Evolutionary conservation across 1,140 invertebrate species (phyloP).

Genomic region (Rhyzopertha dominica): DNA sequence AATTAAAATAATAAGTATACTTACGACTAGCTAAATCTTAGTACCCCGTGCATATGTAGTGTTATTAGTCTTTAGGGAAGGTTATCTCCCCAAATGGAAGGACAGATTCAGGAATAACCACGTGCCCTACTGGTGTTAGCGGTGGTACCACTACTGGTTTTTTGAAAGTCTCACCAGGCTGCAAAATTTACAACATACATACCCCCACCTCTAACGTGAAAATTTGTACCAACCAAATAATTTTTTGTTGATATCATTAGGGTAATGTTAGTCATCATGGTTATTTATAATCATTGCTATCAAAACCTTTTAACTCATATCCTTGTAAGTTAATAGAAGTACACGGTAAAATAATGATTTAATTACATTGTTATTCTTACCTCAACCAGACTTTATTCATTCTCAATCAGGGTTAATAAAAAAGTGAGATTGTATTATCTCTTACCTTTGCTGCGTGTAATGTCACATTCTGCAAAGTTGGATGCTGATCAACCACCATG

Average conservation of each 20-base stretch:
- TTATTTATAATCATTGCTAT: neutral
- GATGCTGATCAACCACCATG: slow-evolving; percentile 78
- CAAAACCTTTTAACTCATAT: neutral
- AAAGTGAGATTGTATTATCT: slow-evolving; percentile 9
- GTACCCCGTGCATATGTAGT: neutral
- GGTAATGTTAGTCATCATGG: no score
- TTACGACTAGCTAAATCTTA: neutral
- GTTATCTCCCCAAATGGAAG: slow-evolving; percentile 14
- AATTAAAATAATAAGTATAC: slow-evolving; percentile 8
- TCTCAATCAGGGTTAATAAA: no score
- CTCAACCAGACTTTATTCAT: no score
- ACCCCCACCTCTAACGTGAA: slow-evolving; percentile 12
- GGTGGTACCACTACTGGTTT: slow-evolving; percentile 34
- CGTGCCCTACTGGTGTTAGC: slow-evolving; percentile 25
- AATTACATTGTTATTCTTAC: neutral
- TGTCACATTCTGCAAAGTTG: slow-evolving; percentile 79
- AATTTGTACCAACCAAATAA: neutral
- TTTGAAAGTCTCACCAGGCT: slow-evolving; percentile 30
- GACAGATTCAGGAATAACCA: slow-evolving; percentile 11
- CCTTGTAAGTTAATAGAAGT: neutral
- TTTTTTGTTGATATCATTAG: neutral
- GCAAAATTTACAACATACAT: slow-evolving; percentile 32
- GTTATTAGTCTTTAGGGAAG: slow-evolving; percentile 29
- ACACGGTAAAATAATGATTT: neutral
- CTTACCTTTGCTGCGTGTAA: slow-evolving; percentile 74